Conservation (phyloP, 35 echinoderm and acorn worm species). For the Strongylocentrotus purpuratus region DNA sequence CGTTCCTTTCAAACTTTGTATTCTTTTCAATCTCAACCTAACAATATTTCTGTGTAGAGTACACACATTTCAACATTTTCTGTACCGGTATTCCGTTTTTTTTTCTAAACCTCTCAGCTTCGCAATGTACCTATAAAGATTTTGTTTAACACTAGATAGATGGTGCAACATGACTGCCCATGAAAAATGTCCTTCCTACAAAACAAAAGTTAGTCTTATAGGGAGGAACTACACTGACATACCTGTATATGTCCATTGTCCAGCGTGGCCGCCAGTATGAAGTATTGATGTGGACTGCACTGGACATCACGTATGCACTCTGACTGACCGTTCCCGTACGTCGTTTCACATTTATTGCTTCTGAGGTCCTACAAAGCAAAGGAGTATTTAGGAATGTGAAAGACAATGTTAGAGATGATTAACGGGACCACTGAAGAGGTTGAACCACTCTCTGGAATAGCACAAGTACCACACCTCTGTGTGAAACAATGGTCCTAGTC, state of each 20-base stretch:
- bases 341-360: slow-evolving; percentile 62
- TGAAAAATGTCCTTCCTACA: background rate
- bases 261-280: slow-evolving; percentile 83
- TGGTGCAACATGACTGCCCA: too few relatives aligned
- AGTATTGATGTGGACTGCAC: slow-evolving; percentile 82
- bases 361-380: slow-evolving; percentile 74
- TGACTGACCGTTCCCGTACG: slow-evolving; percentile 55
- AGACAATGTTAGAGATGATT: too few relatives aligned
- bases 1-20: too few relatives aligned
- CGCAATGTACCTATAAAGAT: too few relatives aligned
- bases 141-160: too few relatives aligned
- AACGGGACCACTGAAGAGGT: slow-evolving; percentile 78
- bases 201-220: background rate
- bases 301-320: slow-evolving; percentile 88
- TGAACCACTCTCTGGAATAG: slow-evolving; percentile 74
- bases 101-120: too few relatives aligned
- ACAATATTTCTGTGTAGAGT: too few relatives aligned
- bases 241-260: slow-evolving; percentile 93
- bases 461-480: slow-evolving; percentile 67
- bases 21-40: too few relatives aligned
- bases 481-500: too few relatives aligned
- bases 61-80: too few relatives aligned
- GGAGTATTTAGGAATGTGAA: background rate
- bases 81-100: too few relatives aligned
- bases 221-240: background rate